Evolutionary conservation across 2,888 invertebrate genomes (phyloP).

Genomic region (Microctonus aethiopoides): DNA sequence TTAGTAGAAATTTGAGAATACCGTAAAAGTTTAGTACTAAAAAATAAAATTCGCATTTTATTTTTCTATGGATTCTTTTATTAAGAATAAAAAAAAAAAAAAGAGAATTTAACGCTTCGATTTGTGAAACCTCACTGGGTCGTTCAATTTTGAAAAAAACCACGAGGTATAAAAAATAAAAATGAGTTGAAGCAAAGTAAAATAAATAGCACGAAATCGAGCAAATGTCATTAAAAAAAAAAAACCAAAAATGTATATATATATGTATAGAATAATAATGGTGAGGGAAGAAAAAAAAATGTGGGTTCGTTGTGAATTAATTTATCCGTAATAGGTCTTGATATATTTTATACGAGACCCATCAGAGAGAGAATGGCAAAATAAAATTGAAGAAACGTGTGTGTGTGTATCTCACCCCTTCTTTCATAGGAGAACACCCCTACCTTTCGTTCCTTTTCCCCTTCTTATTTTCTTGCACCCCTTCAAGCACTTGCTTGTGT

Average conservation of each 20-base stretch:
- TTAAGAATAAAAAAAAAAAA: neutral
- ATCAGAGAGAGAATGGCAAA: slow-evolving; percentile 4
- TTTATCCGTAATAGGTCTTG: slow-evolving; percentile 16
- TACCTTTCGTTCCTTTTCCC: too few relatives aligned
- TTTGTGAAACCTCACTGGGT: slow-evolving; percentile 1
- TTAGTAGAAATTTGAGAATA: neutral
- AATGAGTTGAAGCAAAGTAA: neutral
- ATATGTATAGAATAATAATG: neutral
- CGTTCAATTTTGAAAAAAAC: neutral
- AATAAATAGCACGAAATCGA: neutral
- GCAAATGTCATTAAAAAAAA: neutral
- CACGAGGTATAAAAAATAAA: neutral
- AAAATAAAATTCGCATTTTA: neutral
- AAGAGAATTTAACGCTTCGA: neutral
- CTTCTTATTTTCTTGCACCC: slow-evolving; percentile 22
- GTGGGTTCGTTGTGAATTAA: slow-evolving; percentile 20
- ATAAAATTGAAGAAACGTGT: neutral
- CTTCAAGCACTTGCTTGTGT: slow-evolving; percentile 35
- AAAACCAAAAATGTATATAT: neutral
- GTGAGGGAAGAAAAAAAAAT: neutral
- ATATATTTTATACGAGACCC: slow-evolving; percentile 19
- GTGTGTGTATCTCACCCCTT: slow-evolving; percentile 15
- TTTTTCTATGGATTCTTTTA: neutral
- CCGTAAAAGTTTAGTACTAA: too few relatives aligned
- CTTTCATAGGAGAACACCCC: too few relatives aligned